phyloP scores from a whole-genome alignment of 2,888 invertebrate species.

The Nudaria mundana region DNA sequence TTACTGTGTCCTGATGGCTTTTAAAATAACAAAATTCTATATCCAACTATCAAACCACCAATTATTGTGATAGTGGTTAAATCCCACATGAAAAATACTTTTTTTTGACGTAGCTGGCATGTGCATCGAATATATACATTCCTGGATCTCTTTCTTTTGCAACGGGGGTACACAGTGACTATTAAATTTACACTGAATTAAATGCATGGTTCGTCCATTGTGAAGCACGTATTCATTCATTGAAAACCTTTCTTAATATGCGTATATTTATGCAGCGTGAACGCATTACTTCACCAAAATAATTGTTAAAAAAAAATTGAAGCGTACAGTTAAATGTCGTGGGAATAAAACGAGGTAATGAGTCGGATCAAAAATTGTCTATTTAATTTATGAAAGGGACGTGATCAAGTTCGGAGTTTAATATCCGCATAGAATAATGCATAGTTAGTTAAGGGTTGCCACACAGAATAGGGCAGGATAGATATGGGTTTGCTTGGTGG shows the following conservation, averaged over 20 bases:
- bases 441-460: slow-evolving; percentile 56
- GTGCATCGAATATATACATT: neutral
- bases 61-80: too few species aligned
- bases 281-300: slow-evolving; percentile 69
- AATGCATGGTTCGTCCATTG: slow-evolving; percentile 54
- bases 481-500: too few species aligned
- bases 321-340: slow-evolving; percentile 59
- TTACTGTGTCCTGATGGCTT: too few species aligned
- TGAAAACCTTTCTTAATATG: slow-evolving; percentile 44
- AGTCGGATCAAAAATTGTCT: slow-evolving; percentile 61
- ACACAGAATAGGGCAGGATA: too few species aligned
- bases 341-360: slow-evolving; percentile 73
- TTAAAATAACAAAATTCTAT: too few species aligned
- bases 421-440: slow-evolving; percentile 74
- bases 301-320: slow-evolving; percentile 65
- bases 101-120: neutral
- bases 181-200: slow-evolving; percentile 47
- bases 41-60: too few species aligned
- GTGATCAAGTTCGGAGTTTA: slow-evolving; percentile 73
- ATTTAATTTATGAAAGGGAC: slow-evolving; percentile 65
- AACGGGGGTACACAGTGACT: slow-evolving; percentile 21
- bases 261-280: slow-evolving; percentile 76
- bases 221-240: slow-evolving; percentile 45
- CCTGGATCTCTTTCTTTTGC: slow-evolving; percentile 6
- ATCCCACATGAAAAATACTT: too few species aligned